phyloP scores from a whole-genome alignment of 2,797 vertebrate species.

The Anabacerthia variegaticeps region DNA sequence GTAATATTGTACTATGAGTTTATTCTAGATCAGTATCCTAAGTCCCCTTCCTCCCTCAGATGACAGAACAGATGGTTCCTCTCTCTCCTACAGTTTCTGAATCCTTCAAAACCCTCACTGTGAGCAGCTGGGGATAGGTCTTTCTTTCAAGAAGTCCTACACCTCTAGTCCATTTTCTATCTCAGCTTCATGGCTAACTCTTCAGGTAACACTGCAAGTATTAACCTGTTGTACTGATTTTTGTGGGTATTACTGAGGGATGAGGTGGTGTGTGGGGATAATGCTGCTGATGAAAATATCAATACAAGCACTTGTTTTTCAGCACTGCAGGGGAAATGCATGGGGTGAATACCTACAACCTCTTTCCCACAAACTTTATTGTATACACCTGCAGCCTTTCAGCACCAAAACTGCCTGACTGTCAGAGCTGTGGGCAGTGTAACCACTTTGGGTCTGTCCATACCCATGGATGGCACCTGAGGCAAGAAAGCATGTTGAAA shows the following conservation, averaged over 20 bases:
- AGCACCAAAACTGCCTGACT: neutral
- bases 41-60: neutral
- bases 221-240: neutral
- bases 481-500: neutral
- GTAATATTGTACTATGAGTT: neutral
- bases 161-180: neutral
- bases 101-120: neutral
- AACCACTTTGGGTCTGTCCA: neutral
- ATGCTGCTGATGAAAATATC: neutral
- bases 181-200: neutral
- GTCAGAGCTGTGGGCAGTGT: neutral
- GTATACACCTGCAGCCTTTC: neutral
- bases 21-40: constrained; percentile 1
- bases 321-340: neutral
- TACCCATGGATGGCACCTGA: neutral
- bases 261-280: neutral
- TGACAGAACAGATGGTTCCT: constrained; percentile 53
- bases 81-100: neutral
- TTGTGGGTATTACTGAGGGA: neutral
- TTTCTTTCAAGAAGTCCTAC: neutral
- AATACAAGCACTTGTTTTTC: neutral
- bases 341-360: neutral
- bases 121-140: neutral
- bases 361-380: neutral
- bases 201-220: neutral